Evolutionary conservation across 2,888 invertebrate genomes (phyloP).

Genomic region (Heliconius hortense): DNA sequence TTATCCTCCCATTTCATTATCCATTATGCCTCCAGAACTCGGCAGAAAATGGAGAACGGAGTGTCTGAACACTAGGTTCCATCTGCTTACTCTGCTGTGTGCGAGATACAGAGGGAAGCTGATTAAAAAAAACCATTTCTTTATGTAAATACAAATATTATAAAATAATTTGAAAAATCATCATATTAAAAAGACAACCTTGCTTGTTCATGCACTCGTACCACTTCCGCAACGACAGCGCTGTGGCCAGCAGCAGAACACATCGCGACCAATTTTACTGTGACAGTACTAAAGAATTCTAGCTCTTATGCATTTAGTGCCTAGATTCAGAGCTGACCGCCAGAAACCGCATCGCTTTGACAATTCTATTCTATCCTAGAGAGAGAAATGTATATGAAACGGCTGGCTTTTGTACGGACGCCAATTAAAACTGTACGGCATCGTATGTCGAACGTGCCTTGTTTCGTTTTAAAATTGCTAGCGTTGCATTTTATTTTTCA

Average conservation of each 20-base stretch:
- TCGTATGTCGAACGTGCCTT: constrained; percentile 30
- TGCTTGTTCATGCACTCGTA: not conserved
- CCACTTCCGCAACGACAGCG: not conserved
- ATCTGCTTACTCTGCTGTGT: too few relatives aligned
- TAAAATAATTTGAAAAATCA: too few relatives aligned
- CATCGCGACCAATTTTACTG: constrained; percentile 24
- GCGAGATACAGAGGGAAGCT: too few relatives aligned
- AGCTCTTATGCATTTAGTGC: constrained; percentile 17
- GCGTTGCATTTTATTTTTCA: constrained; percentile 14
- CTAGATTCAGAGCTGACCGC: constrained; percentile 22
- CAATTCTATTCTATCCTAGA: constrained; percentile 24
- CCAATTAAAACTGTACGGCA: constrained; percentile 35
- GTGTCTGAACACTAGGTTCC: too few relatives aligned
- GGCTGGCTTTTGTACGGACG: constrained; percentile 34
- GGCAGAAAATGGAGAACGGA: too few relatives aligned
- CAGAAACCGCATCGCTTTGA: constrained; percentile 33
- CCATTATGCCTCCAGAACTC: too few relatives aligned
- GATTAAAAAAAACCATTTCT: too few relatives aligned
- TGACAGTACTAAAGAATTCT: constrained; percentile 30
- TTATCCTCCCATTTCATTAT: too few relatives aligned
- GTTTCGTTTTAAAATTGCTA: constrained; percentile 20
- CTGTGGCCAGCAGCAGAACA: not conserved
- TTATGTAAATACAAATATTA: too few relatives aligned
- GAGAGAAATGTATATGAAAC: constrained; percentile 37
- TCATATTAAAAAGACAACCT: not conserved